Base-by-base conservation (phyloP, 2,113 vertebrate genomes). In the Sinocyclocheilus rhinocerous region DNA sequence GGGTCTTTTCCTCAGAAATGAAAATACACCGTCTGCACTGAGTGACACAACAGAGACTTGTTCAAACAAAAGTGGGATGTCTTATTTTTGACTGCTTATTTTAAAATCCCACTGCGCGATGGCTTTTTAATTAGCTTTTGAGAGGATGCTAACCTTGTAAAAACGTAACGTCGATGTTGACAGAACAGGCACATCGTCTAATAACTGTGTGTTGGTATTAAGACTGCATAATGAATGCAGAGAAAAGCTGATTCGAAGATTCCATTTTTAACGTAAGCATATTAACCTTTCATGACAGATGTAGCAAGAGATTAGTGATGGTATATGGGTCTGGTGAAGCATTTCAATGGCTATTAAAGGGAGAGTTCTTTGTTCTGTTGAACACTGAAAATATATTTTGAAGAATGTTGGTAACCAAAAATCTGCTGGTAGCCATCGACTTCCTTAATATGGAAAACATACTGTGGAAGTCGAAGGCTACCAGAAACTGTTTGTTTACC, bases 1-100 rank as follows among this genome's bases (percentile, higher is more conserved):
- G 36, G n/a, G 42, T 24, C 77, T 59, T 61, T 75, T 86, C 69
- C 78, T 50, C 26, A 10, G 24, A 59, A 81, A 81, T 81, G 65
- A 86, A 86, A 86, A 81, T 29, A 55, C 55, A 76, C 69, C n/a
- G 11, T 36, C n/a, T 81, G 78, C 42, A 81, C 80, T 63, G 78
- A 86, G 65, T 81, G 85, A 86, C 45, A 59, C 69, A n/a, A 33
- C 13, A 48, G 63, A 81, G 85, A 69, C 48, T 78, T 61, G 67
- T 81, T 59, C 36, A 73, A 81, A 63, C 55, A 61, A 48, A 55
- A 65, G 78, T 5, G 52, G 42, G 50, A 63, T 26, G 78, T 73
- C 26, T 86, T 69, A 48, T 76, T 57, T 78, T 76, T n/a, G 52
- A 77, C 3, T 59, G 61, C 42, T 69, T 82, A 18, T 69, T 69